phyloP scores from a whole-genome alignment of 2,888 invertebrate species.

The Tribolium freemani region DNA sequence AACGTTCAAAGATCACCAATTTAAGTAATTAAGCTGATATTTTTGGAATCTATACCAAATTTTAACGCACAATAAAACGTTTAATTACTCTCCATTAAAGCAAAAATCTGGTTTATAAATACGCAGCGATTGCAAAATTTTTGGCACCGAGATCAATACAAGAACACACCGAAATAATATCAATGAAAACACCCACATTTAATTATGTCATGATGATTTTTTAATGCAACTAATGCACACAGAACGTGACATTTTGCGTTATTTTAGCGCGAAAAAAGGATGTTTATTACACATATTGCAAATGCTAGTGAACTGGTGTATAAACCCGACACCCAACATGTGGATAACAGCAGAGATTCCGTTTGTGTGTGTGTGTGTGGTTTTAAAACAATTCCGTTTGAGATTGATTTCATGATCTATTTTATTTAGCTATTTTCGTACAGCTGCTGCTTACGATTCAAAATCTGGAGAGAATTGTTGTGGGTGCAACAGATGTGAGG shows the following conservation, averaged over 20 bases:
- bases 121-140: slow-evolving; percentile 29
- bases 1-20: slow-evolving; percentile 14
- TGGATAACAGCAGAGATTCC: slow-evolving; percentile 26
- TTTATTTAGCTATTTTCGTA: not conserved
- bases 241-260: slow-evolving; percentile 7
- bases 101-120: slow-evolving; percentile 20
- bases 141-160: slow-evolving; percentile 24
- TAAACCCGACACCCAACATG: slow-evolving; percentile 30
- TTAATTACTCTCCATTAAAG: slow-evolving; percentile 21
- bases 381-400: not conserved
- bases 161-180: slow-evolving; percentile 5
- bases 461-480: not conserved
- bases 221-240: not conserved
- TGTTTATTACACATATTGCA: slow-evolving; percentile 19
- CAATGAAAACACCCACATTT: slow-evolving; percentile 18
- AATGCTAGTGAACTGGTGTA: slow-evolving; percentile 7
- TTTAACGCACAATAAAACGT: slow-evolving; percentile 25
- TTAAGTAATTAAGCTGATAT: slow-evolving; percentile 5
- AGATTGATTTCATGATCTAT: not conserved
- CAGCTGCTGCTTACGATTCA: not conserved
- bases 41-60: slow-evolving; percentile 20
- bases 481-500: slow-evolving; percentile 17
- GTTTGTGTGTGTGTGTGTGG: not conserved
- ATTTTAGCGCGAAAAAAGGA: slow-evolving; percentile 5
- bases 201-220: slow-evolving; percentile 10